Conservation (phyloP, 2,888 invertebrate genomes). For the Embidobia sp. region DNA sequence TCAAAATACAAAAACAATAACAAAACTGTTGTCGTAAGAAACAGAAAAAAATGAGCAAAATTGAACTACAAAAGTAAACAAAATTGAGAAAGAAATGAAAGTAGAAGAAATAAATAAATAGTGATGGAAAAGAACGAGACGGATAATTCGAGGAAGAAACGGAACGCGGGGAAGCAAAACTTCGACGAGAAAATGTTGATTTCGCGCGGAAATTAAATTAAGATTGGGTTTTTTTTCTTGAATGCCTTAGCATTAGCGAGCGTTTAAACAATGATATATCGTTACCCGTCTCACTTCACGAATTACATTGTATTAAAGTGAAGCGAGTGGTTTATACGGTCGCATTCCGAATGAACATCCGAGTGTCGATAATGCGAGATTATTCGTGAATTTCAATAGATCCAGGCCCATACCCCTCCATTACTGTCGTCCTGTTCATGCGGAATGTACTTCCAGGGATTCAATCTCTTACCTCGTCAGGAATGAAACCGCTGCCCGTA, state of each 20-base stretch:
- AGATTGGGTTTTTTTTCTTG: conserved; percentile 20
- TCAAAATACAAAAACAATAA: conserved; percentile 2
- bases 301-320: conserved; percentile 62
- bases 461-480: conserved; percentile 63
- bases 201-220: conserved; percentile 21
- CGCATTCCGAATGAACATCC: conserved; percentile 62
- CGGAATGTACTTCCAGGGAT: conserved; percentile 62
- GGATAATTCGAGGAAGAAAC: too few species aligned
- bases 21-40: neutral
- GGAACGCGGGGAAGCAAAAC: too few species aligned
- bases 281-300: conserved; percentile 54
- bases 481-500: conserved; percentile 54
- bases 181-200: too few species aligned
- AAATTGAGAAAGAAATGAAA: too few species aligned
- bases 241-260: conserved; percentile 9
- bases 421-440: conserved; percentile 60
- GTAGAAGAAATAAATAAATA: neutral
- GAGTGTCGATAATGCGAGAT: conserved; percentile 65
- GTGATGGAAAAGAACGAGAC: neutral
- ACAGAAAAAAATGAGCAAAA: neutral
- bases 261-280: conserved; percentile 53
- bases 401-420: conserved; percentile 64
- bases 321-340: conserved; percentile 61
- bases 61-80: neutral
- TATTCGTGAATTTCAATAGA: conserved; percentile 66